A percentile compares a stretch with the other conserved stretches of the same genome.
Conservation (phyloP, 2,888 invertebrate genomes). For the Candidula unifasciata region DNA sequence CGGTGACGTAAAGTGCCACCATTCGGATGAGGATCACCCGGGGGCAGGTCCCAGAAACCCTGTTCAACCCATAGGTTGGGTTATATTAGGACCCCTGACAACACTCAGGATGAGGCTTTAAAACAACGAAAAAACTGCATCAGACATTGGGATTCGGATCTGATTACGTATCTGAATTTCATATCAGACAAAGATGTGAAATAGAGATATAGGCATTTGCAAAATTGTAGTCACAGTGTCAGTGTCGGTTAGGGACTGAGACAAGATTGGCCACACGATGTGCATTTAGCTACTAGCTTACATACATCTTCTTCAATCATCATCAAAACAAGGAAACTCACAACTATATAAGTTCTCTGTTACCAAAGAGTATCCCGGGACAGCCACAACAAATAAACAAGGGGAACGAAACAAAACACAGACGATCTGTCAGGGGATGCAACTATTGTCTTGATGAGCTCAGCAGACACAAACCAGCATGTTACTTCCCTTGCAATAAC, state of each 20-base stretch:
- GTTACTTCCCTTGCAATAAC: constrained; percentile 49
- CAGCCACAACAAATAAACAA: constrained; percentile 49
- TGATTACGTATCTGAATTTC: too few species aligned
- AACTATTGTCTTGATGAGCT: constrained; percentile 46
- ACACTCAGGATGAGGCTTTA: too few species aligned
- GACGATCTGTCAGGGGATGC: constrained; percentile 37
- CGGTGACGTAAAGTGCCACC: too few species aligned
- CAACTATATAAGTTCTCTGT: background rate
- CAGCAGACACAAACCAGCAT: constrained; percentile 49
- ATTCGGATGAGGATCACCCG: too few species aligned
- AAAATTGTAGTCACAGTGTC: too few species aligned
- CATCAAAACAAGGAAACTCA: background rate
- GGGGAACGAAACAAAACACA: constrained; percentile 30
- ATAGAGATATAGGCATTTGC: too few species aligned
- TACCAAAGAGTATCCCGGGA: background rate
- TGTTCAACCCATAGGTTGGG: too few species aligned
- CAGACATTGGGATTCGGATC: too few species aligned
- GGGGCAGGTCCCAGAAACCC: too few species aligned
- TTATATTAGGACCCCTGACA: too few species aligned
- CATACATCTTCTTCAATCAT: background rate
- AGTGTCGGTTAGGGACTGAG: background rate
- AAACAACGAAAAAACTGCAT: too few species aligned
- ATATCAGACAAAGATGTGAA: too few species aligned
- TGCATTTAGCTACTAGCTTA: background rate
- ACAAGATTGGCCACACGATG: background rate